Conservation (phyloP, 2,113 vertebrate species). For the Lepus americanus region DNA sequence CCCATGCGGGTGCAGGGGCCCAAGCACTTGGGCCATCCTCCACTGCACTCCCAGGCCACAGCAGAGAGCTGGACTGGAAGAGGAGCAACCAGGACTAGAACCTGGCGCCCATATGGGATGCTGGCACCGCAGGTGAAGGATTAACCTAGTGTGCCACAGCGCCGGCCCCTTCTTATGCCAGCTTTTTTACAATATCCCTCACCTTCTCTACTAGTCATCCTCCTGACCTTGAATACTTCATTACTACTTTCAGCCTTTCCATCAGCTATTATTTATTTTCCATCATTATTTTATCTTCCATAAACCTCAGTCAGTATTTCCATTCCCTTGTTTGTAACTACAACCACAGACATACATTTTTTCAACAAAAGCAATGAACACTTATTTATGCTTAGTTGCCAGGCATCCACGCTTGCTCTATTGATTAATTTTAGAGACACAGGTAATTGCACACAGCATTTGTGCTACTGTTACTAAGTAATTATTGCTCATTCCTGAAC, state of each 20-base stretch:
- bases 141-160: no score
- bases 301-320: background rate
- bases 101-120: no score
- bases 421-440: conserved; percentile 15
- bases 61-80: no score
- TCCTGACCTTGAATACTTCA: background rate
- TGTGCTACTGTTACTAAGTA: background rate
- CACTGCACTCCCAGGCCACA: no score
- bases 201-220: background rate
- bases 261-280: background rate
- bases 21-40: no score
- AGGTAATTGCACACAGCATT: background rate
- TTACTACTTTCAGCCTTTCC: conserved; percentile 8
- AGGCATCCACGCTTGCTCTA: background rate
- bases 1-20: no score
- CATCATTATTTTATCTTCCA: background rate
- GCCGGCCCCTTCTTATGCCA: background rate
- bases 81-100: no score
- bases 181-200: background rate
- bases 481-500: background rate
- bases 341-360: background rate
- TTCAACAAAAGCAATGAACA: background rate
- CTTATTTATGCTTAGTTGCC: background rate
- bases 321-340: background rate
- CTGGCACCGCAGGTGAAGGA: no score